phyloP scores from a whole-genome alignment of 2,113 vertebrate genomes.

The Mus spicilegus region DNA sequence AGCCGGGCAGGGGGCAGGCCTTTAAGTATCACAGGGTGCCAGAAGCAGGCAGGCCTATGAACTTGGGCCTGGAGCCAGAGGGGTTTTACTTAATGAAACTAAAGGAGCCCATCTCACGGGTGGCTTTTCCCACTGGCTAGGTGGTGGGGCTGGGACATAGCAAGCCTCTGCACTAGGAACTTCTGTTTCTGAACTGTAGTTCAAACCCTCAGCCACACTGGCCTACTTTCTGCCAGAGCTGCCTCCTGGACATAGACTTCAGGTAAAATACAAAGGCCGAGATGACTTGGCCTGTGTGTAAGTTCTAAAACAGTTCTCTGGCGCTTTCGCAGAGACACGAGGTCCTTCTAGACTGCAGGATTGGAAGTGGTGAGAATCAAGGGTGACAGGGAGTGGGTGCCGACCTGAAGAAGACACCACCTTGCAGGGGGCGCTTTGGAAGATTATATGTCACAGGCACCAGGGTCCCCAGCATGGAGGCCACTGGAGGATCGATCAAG shows the following conservation, averaged over 20 bases:
- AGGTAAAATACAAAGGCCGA: not conserved
- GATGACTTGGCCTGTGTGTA: not conserved
- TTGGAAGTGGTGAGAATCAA: not conserved
- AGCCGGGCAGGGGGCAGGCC: not conserved
- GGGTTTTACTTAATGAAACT: not conserved
- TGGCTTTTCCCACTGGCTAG: not conserved
- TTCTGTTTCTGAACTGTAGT: not conserved
- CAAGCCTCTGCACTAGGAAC: not conserved
- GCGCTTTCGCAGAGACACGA: not conserved
- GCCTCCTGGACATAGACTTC: not conserved
- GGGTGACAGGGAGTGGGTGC: not conserved
- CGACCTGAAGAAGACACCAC: not conserved
- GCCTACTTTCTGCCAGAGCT: not conserved
- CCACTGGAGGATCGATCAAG: conserved; percentile 34
- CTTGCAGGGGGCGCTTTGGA: not conserved
- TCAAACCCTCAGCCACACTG: not conserved
- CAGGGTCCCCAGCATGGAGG: not conserved
- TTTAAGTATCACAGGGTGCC: not conserved
- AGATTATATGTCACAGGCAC: not conserved
- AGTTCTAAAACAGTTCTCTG: not conserved
- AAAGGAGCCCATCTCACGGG: not conserved
- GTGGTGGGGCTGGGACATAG: not conserved
- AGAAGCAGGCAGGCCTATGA: not conserved
- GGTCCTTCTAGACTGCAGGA: not conserved
- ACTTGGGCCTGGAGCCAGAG: not conserved